Percentiles rank a stretch among this genome's conserved stretches.
Evolutionary conservation across 1,140 invertebrate genomes (phyloP).

Genomic region (Drosophila willistoni): DNA sequence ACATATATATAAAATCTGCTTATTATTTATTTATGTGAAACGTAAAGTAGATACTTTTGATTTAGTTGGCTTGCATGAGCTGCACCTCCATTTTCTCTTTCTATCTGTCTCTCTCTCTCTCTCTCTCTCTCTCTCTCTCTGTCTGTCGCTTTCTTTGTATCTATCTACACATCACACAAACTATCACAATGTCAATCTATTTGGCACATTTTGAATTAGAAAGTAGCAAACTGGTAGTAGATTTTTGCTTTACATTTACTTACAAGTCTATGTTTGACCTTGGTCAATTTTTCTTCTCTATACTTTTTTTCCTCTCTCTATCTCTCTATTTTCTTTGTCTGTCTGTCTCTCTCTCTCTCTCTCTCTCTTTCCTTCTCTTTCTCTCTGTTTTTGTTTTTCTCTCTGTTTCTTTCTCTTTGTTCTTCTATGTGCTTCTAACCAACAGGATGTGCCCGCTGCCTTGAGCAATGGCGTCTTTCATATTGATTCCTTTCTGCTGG

Average conservation of each 20-base stretch:
- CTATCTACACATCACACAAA: neutral
- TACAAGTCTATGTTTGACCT: constrained; percentile 3
- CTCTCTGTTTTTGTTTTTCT: constrained; percentile 20
- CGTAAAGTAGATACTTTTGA: neutral
- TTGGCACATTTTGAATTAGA: constrained; percentile 3
- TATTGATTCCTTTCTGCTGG: constrained; percentile 80
- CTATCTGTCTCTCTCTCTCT: constrained; percentile 25
- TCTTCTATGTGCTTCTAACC: constrained; percentile 68
- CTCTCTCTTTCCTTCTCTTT: constrained; percentile 50
- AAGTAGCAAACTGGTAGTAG: neutral
- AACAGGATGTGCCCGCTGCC: constrained; percentile 76
- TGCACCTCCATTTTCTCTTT: constrained; percentile 8
- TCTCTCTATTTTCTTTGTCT: constrained; percentile 41
- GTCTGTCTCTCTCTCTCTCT: constrained; percentile 41
- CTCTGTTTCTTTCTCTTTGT: constrained; percentile 38
- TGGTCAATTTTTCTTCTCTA: constrained; percentile 16
- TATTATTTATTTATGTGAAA: neutral
- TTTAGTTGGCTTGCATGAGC: neutral
- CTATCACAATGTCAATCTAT: neutral
- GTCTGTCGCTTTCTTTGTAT: no score
- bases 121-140: constrained; percentile 9
- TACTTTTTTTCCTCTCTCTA: constrained; percentile 16
- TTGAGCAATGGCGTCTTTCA: constrained; percentile 75
- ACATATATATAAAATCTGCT: no score
- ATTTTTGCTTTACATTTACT: constrained; percentile 1